Conservation (phyloP, 2,888 invertebrate species). For the Drosophila colorata region DNA sequence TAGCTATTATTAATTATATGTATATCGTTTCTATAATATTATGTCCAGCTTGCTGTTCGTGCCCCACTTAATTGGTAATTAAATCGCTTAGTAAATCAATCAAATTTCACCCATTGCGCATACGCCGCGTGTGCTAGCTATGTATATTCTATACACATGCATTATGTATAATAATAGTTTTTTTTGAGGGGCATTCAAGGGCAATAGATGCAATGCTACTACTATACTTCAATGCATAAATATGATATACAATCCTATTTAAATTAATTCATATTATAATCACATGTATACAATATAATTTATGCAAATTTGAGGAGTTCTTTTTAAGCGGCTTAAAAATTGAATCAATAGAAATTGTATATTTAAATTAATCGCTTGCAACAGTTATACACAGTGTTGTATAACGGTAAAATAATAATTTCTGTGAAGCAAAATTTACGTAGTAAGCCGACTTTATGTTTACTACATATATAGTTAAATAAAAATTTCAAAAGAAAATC, state of each 20-base stretch:
- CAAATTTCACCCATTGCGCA: conserved; percentile 42
- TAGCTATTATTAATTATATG: background rate
- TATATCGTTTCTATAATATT: background rate
- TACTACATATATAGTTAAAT: too few relatives aligned
- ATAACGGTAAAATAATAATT: background rate
- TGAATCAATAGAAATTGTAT: too few relatives aligned
- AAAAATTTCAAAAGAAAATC: background rate
- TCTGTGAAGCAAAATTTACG: background rate
- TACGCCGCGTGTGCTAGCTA: conserved; percentile 35
- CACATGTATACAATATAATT: too few relatives aligned
- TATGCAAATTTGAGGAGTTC: too few relatives aligned
- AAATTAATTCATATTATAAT: too few relatives aligned
- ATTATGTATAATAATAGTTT: conserved; percentile 5
- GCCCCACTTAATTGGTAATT: conserved; percentile 8
- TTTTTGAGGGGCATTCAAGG: conserved; percentile 48
- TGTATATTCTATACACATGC: conserved; percentile 2
- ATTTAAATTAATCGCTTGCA: too few relatives aligned
- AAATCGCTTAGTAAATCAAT: conserved; percentile 39
- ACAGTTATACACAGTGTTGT: background rate
- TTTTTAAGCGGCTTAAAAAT: too few relatives aligned
- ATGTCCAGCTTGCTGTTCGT: background rate
- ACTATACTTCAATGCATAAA: too few relatives aligned
- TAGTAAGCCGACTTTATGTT: background rate
- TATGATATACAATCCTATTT: too few relatives aligned
- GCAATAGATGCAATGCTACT: conserved; percentile 3